Base-by-base conservation (phyloP, 1,140 invertebrate genomes). In the Aphelinus atriplicis region DNA sequence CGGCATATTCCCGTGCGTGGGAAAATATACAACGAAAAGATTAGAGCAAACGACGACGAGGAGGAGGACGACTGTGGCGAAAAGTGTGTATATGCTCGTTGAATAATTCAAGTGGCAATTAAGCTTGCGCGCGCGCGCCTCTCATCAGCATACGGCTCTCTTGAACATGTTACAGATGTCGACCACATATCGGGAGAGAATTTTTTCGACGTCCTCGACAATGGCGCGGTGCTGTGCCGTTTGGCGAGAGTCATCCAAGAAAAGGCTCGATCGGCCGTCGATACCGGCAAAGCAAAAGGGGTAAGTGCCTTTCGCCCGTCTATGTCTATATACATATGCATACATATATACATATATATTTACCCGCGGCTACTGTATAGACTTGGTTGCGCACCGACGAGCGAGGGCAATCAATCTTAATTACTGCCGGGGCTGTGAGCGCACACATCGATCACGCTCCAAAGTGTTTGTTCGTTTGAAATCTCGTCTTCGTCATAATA, bases 221-320 rank as follows among this genome's bases (percentile, higher is more conserved):
- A 95, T 86, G 95, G 95, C 56, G 93, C 92, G 0, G 89, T 94
- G 70, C 87, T 96, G 9, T 95, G 94, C 83, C 93, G 93, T 80
- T 87, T 95, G 78, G 94, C 94, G 0, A 90, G 91, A 80, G 87
- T 94, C 62, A 94, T 95, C 74, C 92, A 94, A 81, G 92, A 93
- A 80, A 91, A 90, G 77, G 93, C 93, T 3, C 88, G 91, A 78
- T 88, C 91, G 53, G 90, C 91, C 7, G 83, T 92, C 45, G 90
- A 92, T 61, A 86, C 90, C 62, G 92, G 91, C 71, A 86, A 89
- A 77, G 88, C 88, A 46, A 90, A 91, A 79, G 92, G 91, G 80
- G 92, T 93, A 82, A 90, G 89, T 87, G 69, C 47, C 63, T 26
- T 47, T 70, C 26, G 26, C 26, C 26, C 26, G 26, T 26, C 26